Evolutionary conservation across 2,113 vertebrate genomes (phyloP), one percentile per base, ranked within the genome.

Genomic region (Nyctereutes procyonoides): DNA sequence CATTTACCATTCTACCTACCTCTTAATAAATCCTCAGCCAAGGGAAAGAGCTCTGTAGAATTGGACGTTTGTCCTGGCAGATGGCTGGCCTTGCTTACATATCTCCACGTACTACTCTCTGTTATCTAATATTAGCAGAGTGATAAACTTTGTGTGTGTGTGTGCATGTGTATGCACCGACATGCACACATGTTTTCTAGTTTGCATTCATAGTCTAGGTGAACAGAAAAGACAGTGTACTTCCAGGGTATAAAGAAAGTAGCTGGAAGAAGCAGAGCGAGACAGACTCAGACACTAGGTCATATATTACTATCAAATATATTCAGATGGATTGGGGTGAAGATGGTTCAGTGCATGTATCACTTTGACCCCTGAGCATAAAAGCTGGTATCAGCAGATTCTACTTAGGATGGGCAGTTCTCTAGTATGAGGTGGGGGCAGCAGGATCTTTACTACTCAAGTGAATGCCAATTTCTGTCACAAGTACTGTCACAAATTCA

Each of bases 401-500:
- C 8, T 2, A 22, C 35, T 76, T 22, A 38, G 22, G 5, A 56
- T 53, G n/a, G 62, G 14, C 0, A 17, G 14, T 82, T 92, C 20
- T 86, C 51, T 35, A 55, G 55, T 48, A 67, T 38, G 17, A 83
- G 55, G 43, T 74, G 51, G 32, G n/a, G 48, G 9, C 11, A 81
- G 17, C 9, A 22, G 48, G 32, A 55, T 77, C 20, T 88, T 82
- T 55, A 76, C 53, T 8, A 62, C 51, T 58, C 35, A 93, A 51
- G 48, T 69, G 24, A 96, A 82, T 82, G 73, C 32, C n/a, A 91
- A 10, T 81, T 85, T 94, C 43, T 76, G 63, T 55, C 80, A 60
- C 28, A 87, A 53, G 24, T 81, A 69, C 60, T 93, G n/a, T 71
- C 67, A 89, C 2, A 53, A 11, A 80, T 16, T 74, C 13, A 60